Evolutionary conservation across 2,113 vertebrate species (phyloP).

Genomic region (Anarhynchus alexandrinus): DNA sequence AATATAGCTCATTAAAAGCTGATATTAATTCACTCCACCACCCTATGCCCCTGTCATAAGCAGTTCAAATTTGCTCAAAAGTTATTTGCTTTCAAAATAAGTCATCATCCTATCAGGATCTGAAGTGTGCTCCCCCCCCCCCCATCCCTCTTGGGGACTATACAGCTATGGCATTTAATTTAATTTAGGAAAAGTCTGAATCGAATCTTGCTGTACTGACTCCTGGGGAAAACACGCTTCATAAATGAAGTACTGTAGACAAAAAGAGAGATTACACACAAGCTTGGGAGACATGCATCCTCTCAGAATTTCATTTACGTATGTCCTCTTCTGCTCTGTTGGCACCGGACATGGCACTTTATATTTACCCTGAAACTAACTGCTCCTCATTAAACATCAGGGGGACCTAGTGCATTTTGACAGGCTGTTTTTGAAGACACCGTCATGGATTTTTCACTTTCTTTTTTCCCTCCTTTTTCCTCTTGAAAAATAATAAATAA

Average conservation of each 20-base stretch:
- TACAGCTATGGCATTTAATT: constrained; percentile 51
- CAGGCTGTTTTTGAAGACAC: not conserved
- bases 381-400: not conserved
- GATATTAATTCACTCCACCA: constrained; percentile 27
- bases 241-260: constrained; percentile 49
- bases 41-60: not conserved
- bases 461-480: not conserved
- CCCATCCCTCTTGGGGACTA: not conserved
- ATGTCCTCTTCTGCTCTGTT: not conserved
- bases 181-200: constrained; percentile 60
- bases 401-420: not conserved
- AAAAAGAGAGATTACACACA: not conserved
- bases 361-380: not conserved
- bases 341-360: not conserved
- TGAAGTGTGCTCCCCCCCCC: not conserved
- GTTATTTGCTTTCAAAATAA: constrained; percentile 56
- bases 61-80: constrained; percentile 55
- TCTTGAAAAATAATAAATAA: not conserved
- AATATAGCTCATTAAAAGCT: constrained; percentile 25
- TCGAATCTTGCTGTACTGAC: constrained; percentile 13
- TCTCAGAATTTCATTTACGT: constrained; percentile 53
- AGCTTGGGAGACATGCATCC: not conserved
- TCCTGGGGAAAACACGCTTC: constrained; percentile 11
- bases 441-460: not conserved
- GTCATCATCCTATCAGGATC: constrained; percentile 13